Percentiles rank a stretch among this genome's conserved stretches.
phyloP scores from a whole-genome alignment of 1,140 invertebrate species.

The Ooceraea biroi region DNA sequence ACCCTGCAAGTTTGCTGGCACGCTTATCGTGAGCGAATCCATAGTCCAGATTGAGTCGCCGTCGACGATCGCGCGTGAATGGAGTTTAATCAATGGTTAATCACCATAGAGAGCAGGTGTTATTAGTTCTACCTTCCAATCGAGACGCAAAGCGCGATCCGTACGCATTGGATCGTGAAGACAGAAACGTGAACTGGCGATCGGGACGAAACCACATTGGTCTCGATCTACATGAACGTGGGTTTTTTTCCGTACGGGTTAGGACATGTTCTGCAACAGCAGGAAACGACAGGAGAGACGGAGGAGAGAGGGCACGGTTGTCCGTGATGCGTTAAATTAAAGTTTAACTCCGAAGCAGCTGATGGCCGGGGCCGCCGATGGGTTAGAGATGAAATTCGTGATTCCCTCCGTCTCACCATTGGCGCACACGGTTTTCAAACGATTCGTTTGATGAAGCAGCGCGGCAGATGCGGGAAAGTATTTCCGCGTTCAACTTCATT shows the following conservation, averaged over 20 bases:
- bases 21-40: neutral
- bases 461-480: slow-evolving; percentile 62
- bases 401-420: slow-evolving; percentile 56
- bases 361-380: slow-evolving; percentile 64
- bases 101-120: slow-evolving; percentile 60
- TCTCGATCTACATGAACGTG: slow-evolving; percentile 35
- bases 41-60: slow-evolving; percentile 28
- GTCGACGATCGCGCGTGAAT: slow-evolving; percentile 28
- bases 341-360: slow-evolving; percentile 78
- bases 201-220: slow-evolving; percentile 28
- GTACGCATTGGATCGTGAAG: slow-evolving; percentile 51
- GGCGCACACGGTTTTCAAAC: slow-evolving; percentile 60
- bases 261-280: slow-evolving; percentile 42
- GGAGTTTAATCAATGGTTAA: slow-evolving; percentile 57
- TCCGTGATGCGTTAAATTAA: slow-evolving; percentile 86
- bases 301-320: slow-evolving; percentile 73
- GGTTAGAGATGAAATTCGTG: slow-evolving; percentile 74
- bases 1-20: neutral
- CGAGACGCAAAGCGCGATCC: slow-evolving; percentile 9
- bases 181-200: slow-evolving; percentile 25
- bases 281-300: slow-evolving; percentile 54
- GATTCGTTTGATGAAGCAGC: slow-evolving; percentile 66
- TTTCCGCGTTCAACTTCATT: slow-evolving; percentile 59
- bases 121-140: slow-evolving; percentile 59
- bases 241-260: slow-evolving; percentile 37